Percentiles rank a stretch among this genome's conserved stretches.
Evolutionary conservation across 2,797 vertebrate species (phyloP).

Genomic region (Dendrocincla fuliginosa): DNA sequence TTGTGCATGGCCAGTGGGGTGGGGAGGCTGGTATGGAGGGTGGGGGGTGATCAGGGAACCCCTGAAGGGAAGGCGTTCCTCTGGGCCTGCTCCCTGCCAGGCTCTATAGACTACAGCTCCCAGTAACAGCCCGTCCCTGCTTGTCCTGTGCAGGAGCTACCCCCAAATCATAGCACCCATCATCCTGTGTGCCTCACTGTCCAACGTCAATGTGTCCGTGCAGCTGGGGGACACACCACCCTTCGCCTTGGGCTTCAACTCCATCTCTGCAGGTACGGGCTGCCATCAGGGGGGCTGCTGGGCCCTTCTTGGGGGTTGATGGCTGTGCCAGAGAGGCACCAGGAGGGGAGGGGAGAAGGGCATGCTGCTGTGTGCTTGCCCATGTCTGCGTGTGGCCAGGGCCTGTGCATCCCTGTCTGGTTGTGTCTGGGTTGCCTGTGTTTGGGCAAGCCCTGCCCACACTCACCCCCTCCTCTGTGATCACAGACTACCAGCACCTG

Average conservation of each 20-base stretch:
- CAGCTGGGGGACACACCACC: constrained; percentile 94
- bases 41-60: background rate
- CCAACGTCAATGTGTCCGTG: constrained; percentile 91
- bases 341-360: background rate
- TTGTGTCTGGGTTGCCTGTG: background rate
- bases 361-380: rapidly evolving
- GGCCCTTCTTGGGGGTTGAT: background rate
- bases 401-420: background rate
- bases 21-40: background rate
- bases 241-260: constrained; percentile 94
- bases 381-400: background rate
- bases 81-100: background rate
- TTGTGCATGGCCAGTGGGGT: background rate
- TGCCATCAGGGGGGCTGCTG: background rate
- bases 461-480: background rate
- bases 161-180: constrained; percentile 90
- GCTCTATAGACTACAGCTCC: rapidly evolving
- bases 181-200: constrained; percentile 86
- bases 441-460: background rate
- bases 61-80: background rate
- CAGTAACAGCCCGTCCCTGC: background rate
- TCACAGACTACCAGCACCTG: constrained; percentile 79
- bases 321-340: background rate
- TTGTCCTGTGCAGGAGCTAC: constrained; percentile 74
- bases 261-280: constrained; percentile 84